Percentiles rank a stretch among this genome's conserved stretches.
Evolutionary conservation across 2,113 vertebrate genomes (phyloP).

Genomic region (Saimiri boliviensis): DNA sequence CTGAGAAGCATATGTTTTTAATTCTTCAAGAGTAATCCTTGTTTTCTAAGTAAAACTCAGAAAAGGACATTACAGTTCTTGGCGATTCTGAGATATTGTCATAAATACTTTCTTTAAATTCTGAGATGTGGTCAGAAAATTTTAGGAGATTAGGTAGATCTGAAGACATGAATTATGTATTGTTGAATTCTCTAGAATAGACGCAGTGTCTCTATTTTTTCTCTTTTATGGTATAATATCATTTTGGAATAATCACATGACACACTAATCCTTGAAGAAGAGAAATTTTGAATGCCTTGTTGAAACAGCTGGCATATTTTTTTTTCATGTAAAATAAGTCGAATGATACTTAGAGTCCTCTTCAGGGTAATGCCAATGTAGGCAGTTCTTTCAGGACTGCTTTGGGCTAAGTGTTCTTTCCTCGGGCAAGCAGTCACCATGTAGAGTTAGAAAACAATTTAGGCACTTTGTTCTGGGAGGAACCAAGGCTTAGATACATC

Average conservation of each 20-base stretch:
- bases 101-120: background rate
- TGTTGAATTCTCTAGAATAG: background rate
- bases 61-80: background rate
- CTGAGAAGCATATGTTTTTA: background rate
- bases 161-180: background rate
- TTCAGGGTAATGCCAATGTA: background rate
- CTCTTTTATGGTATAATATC: background rate
- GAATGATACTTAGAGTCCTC: background rate
- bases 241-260: background rate
- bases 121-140: background rate
- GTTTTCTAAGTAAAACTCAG: conserved; percentile 2
- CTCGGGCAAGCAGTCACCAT: background rate
- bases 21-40: background rate
- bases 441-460: background rate
- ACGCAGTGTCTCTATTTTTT: background rate
- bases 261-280: background rate
- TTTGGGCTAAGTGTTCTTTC: background rate
- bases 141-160: background rate
- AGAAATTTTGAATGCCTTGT: background rate
- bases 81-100: background rate
- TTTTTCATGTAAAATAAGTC: background rate
- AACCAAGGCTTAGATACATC: background rate
- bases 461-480: background rate
- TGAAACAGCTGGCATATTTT: background rate
- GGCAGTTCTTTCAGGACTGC: background rate